These are phyloP conservation scores for Distichodus sexfasciatus DNA, from an alignment of 2,797 vertebrate species.

Conservation along the genomic window DNA sequence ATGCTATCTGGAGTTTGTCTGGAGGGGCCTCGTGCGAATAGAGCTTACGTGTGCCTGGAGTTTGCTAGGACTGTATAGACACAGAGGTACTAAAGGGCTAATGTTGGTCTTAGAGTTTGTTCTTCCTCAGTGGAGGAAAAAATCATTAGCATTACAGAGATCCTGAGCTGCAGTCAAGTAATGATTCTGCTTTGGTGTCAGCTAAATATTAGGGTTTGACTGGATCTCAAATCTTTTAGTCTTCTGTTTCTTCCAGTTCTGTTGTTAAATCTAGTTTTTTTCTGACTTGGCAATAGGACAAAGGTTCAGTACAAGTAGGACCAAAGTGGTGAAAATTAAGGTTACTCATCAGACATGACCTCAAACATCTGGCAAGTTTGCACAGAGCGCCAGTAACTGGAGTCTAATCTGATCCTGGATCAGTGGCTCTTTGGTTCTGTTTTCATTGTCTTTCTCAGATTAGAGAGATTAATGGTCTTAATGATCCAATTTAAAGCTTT, in stretches of 20 bases:
- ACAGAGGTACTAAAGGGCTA: neutral
- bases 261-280: neutral
- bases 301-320: neutral
- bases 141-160: neutral
- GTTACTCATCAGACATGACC: neutral
- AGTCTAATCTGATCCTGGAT: constrained; percentile 30
- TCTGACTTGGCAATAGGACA: neutral
- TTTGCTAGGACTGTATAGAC: constrained; percentile 1
- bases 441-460: constrained; percentile 16
- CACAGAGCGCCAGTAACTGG: constrained; percentile 6
- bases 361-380: constrained; percentile 1
- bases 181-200: neutral
- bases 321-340: neutral
- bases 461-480: constrained; percentile 26
- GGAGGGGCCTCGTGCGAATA: constrained; percentile 16
- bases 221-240: neutral
- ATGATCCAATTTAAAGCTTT: neutral
- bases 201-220: constrained; percentile 1
- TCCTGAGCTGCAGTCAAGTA: constrained; percentile 11
- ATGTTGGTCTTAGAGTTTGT: constrained; percentile 6
- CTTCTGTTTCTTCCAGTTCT: neutral
- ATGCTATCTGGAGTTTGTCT: constrained; percentile 40
- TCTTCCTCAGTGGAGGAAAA: constrained; percentile 24
- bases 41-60: constrained; percentile 5
- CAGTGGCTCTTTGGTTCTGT: constrained; percentile 13